Conservation (phyloP, 1,140 invertebrate genomes). For the Nautilus pompilius region DNA sequence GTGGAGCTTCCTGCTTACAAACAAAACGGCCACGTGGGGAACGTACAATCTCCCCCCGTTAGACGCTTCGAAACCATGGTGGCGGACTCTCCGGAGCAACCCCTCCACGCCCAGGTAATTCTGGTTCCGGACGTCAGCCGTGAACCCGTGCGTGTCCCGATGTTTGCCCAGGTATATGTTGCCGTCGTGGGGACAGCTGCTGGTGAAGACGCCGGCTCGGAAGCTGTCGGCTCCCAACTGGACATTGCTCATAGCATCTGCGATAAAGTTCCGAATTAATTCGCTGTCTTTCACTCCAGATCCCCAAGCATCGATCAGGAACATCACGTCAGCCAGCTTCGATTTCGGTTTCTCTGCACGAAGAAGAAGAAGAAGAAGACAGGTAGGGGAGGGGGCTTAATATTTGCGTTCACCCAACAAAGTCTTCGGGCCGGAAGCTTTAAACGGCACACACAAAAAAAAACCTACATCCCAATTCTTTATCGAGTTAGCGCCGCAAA, state of each 20-base stretch:
- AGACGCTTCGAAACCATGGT: neutral
- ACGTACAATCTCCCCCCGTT: neutral
- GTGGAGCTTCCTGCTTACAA: neutral
- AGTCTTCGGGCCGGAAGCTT: too few relatives aligned
- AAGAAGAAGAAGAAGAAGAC: too few relatives aligned
- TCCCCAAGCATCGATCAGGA: neutral
- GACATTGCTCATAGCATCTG: neutral
- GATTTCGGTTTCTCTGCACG: too few relatives aligned
- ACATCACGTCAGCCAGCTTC: conserved; percentile 1
- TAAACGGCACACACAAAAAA: too few relatives aligned
- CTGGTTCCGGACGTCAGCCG: neutral
- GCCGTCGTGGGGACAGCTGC: neutral
- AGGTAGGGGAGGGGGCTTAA: too few relatives aligned
- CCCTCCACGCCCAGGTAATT: neutral
- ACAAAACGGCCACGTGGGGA: neutral
- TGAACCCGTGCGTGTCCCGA: neutral
- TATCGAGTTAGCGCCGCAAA: too few relatives aligned
- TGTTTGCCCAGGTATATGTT: neutral
- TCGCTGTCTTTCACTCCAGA: neutral
- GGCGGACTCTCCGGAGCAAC: neutral
- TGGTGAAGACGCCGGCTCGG: neutral
- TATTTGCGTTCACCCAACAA: too few relatives aligned
- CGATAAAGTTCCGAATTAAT: neutral
- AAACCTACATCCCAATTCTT: too few relatives aligned
- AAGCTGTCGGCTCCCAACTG: neutral